Base-by-base conservation (phyloP, 2,797 vertebrate genomes). In the Parauchenoglanis punctatus region DNA sequence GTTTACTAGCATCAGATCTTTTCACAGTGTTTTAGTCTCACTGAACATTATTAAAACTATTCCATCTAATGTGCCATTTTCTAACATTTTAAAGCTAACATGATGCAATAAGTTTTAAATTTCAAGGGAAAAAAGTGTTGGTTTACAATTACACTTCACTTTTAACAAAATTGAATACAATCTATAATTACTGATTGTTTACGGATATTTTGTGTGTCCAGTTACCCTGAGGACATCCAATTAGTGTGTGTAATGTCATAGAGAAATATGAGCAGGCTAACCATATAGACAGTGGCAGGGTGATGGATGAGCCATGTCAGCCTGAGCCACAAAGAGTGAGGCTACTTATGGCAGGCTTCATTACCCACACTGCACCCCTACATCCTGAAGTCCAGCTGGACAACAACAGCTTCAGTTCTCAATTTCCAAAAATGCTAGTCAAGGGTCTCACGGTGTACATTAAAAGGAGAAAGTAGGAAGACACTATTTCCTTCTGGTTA, bases 241-340 rank as follows among this genome's bases (percentile, higher is more conserved):
- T 93, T 91, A 91, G 91, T 90, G 85, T 70, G 88, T 87, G 56
- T 90, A 92, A 92, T 89, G 85, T 89, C 88, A 93, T 65, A 73
- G 84, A 92, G 87, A 90, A 92, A 91, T 90, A 93, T 80, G 80
- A 93, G 89, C 20, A 80, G 85, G 61, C 72, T 86, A 84, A 85
- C 82, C 31, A 87, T 89, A 85, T 61, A 90, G 92, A 92, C 86
- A 91, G 90, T 83, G 85, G 86, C 76, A 73, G 85, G 65, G 49
- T 94, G 93, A 95, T 94, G 89, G 93, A 94, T 93, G 92, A 93
- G 89, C 85, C 35, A 72, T 81, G 8, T 92, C 90, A 91, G 61
- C 61, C 81, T 58, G 13, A 77, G 46, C 83, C 44, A 70, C 49
- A 73, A 72, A 89, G 75, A 80, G 65, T 59, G 85, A 83, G 88